These are phyloP conservation scores for Cyclopterus lumpus DNA, from an alignment of 2,797 vertebrate species.

Conservation along the genomic window DNA sequence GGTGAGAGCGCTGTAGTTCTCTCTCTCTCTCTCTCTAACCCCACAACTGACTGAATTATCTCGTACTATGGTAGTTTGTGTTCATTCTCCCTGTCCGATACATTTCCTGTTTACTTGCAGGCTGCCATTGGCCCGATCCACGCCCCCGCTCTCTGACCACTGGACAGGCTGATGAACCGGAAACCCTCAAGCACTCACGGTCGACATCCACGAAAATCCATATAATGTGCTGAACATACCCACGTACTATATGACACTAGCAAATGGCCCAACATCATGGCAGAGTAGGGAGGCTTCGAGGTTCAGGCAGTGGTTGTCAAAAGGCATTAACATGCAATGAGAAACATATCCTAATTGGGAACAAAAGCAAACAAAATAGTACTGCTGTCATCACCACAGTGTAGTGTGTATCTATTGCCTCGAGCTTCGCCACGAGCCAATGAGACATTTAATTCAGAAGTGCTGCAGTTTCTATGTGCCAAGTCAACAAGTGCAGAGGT, in stretches of 20 bases:
- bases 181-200: conserved; percentile 40
- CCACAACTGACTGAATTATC: conserved; percentile 49
- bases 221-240: conserved; percentile 68
- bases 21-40: conserved; percentile 45
- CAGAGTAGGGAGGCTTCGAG: conserved; percentile 14
- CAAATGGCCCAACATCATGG: conserved; percentile 40
- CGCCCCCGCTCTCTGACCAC: conserved; percentile 40
- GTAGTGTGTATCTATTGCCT: conserved; percentile 56
- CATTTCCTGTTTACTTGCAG: conserved; percentile 55
- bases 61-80: conserved; percentile 52
- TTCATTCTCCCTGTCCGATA: conserved; percentile 49
- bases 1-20: conserved; percentile 66
- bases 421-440: conserved; percentile 65
- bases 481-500: conserved; percentile 51
- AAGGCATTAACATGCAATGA: conserved; percentile 68
- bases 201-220: conserved; percentile 53
- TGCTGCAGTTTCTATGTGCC: conserved; percentile 60
- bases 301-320: conserved; percentile 71
- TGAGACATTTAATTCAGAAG: conserved; percentile 73
- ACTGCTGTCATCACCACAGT: conserved; percentile 54
- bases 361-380: conserved; percentile 56
- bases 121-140: conserved; percentile 44
- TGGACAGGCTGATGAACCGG: conserved; percentile 53
- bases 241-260: conserved; percentile 48
- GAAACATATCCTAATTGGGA: conserved; percentile 74